Base-by-base conservation (phyloP, 2,888 invertebrate genomes). In the Girardia tigrina region DNA sequence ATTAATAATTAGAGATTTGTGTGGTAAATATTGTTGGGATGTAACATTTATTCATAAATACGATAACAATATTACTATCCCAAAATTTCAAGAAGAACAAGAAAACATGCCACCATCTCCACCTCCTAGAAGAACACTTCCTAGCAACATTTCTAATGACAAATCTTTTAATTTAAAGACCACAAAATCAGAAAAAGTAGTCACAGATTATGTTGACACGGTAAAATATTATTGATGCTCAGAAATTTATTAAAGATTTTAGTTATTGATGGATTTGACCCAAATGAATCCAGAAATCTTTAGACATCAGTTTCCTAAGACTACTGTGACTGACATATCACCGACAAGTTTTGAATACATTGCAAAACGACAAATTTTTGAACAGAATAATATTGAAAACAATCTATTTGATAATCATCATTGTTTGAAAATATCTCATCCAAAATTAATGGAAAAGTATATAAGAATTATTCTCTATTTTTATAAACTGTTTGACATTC, bases 11-110 rank as follows among this genome's bases (percentile, higher is more conserved):
- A 88, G 95, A 8, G 94, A 94, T 85, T 87, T 94, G 75, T 90
- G 91, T 29, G 94, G 95, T 72, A 95, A 94, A 86, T 91, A 91
- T 73, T 91, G 92, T 80, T 95, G 95, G 94, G 94, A 95, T 85
- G 91, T 91, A 42, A 91, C 92, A 0, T 90, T 93, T 77, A 86
- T 95, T 0, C 91, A 91, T 84, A 84, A 80, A 8, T 78, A 77
- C n/a, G 77, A 78, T 26, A 71, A 70, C 16, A 71, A 70, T n/a
- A 26, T 20, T 14, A 27, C 28, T 20, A 28, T 70, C 1, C 28
- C 28, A 27, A 74, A 36, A 42, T 72, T 2, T 4, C 4, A 14
- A 6, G 71, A 71, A 27, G 29, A 27, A 14, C 28, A 28, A 20
- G 71, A 71, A 28, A 28, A 27, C 23, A 27, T 29, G 28, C 71